Evolutionary conservation across 2,797 vertebrate genomes (phyloP).

Genomic region (Graptemys geographica): DNA sequence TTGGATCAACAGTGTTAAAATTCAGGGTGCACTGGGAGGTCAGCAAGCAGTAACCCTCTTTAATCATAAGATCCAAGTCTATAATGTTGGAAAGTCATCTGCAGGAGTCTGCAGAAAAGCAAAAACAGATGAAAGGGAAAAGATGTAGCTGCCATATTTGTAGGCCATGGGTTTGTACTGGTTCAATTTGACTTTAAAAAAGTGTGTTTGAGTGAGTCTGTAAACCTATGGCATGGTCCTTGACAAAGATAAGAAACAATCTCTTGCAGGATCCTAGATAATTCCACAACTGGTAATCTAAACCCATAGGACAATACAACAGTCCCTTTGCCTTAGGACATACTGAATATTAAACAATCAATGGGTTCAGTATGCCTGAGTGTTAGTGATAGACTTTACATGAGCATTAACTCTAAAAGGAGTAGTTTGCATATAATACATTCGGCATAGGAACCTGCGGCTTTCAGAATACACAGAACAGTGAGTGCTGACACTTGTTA

Average conservation of each 20-base stretch:
- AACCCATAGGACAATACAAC: not conserved
- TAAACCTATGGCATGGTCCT: not conserved
- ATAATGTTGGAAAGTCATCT: not conserved
- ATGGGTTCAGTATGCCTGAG: not conserved
- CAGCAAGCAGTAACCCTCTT: constrained; percentile 29
- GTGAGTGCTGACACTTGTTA: not conserved
- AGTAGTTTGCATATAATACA: accelerated
- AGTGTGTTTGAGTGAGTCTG: not conserved
- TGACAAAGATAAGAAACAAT: not conserved
- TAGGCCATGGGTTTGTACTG: not conserved
- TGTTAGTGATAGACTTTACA: not conserved
- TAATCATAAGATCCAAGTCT: not conserved
- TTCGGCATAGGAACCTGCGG: not conserved
- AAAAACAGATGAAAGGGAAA: not conserved
- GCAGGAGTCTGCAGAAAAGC: not conserved
- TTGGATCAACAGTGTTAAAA: not conserved
- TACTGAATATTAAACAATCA: not conserved
- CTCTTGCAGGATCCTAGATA: not conserved
- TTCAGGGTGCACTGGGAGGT: constrained; percentile 3
- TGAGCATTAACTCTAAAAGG: not conserved
- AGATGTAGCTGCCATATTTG: not conserved
- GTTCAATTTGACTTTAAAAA: not conserved
- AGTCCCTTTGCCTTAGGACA: accelerated
- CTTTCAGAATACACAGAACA: not conserved
- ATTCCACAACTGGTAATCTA: not conserved